Evolutionary conservation across 2,113 vertebrate genomes (phyloP), one percentile per base, ranked within the genome.

Genomic region (Malaclemys terrapin): DNA sequence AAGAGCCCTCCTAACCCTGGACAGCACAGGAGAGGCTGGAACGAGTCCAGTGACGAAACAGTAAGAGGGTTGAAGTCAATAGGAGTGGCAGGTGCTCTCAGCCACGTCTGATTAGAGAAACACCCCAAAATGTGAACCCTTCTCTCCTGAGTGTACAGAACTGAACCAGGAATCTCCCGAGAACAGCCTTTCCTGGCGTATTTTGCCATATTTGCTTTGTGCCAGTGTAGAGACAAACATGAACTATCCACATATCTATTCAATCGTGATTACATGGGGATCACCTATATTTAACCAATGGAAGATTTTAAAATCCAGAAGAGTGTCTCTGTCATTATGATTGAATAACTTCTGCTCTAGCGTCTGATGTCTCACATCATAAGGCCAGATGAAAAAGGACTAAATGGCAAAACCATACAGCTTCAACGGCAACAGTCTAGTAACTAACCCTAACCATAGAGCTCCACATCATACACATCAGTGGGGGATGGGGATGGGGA

Each of bases 361-460:
- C 25, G 72, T 82, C 93, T 97, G 94, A 94, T 93, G 89, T 3
- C 89, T 95, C 87, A 5, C 88, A 93, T 95, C 93, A 91, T 91
- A 84, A 82, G 57, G 50, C 85, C 80, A 95, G 83, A 95, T 81
- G 72, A 89, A 50, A 53, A 90, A 53, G 56, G 31, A 80, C 38
- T 90, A 94, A 2, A 0, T 38, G 50, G 91, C 85, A 97, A 80
- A 88, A 93, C 13, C 42, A 76, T 82, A 94, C 91, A 95, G 62
- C 90, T 93, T 89, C 75, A 52, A 87, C 59, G 69, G 78, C 59
- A 7, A 38, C 14, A 94, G 47, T 19, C 78, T 83, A 85, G 85
- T 93, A 89, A 91, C 50, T 27, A 76, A 49, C 80, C 16, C 19
- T 69, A 91, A 88, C 80, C 91, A 91, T 87, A 91, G 87, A 96